These are phyloP conservation scores for Macrostomum cliftonense DNA, from an alignment of 2,888 invertebrate species.

Conservation along the genomic window DNA sequence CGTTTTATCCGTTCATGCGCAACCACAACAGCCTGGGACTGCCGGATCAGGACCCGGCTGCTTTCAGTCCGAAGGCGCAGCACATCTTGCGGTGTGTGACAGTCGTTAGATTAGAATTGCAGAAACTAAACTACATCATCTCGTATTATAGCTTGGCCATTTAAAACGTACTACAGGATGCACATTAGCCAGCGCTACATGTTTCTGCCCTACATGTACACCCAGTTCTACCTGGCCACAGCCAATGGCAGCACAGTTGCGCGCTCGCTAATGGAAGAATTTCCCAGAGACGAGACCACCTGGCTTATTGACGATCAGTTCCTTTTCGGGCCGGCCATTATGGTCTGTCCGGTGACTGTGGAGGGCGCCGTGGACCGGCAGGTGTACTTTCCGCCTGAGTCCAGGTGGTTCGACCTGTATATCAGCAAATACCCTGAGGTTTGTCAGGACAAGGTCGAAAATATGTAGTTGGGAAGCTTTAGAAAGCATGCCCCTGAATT, in stretches of 20 bases:
- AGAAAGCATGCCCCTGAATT: too few relatives aligned
- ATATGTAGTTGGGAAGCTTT: too few relatives aligned
- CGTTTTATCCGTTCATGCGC: slow-evolving; percentile 35
- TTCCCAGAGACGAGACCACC: slow-evolving; percentile 4
- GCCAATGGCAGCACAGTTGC: slow-evolving; percentile 22
- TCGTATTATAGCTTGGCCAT: too few relatives aligned
- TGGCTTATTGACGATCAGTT: slow-evolving; percentile 12
- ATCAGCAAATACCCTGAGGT: slow-evolving; percentile 23
- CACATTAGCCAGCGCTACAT: slow-evolving; percentile 31
- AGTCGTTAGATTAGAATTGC: too few relatives aligned
- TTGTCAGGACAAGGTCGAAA: too few relatives aligned
- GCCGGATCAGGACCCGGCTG: slow-evolving; percentile 60
- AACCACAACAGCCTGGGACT: slow-evolving; percentile 23
- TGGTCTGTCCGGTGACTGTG: slow-evolving; percentile 16
- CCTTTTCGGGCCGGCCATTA: slow-evolving; percentile 22
- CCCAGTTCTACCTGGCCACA: slow-evolving; percentile 26
- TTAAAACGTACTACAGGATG: slow-evolving; percentile 19
- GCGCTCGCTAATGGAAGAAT: slow-evolving; percentile 23
- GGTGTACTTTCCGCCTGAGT: slow-evolving; percentile 2
- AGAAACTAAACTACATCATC: too few relatives aligned
- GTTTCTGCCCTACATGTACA: slow-evolving; percentile 40
- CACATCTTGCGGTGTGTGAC: slow-evolving; percentile 14
- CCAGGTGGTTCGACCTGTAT: slow-evolving; percentile 21
- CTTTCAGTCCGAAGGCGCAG: slow-evolving; percentile 50
- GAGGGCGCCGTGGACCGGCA: background rate